These are phyloP conservation scores for Pomatostomus ruficeps DNA, from an alignment of 2,113 vertebrate species.

Conservation along the genomic window DNA sequence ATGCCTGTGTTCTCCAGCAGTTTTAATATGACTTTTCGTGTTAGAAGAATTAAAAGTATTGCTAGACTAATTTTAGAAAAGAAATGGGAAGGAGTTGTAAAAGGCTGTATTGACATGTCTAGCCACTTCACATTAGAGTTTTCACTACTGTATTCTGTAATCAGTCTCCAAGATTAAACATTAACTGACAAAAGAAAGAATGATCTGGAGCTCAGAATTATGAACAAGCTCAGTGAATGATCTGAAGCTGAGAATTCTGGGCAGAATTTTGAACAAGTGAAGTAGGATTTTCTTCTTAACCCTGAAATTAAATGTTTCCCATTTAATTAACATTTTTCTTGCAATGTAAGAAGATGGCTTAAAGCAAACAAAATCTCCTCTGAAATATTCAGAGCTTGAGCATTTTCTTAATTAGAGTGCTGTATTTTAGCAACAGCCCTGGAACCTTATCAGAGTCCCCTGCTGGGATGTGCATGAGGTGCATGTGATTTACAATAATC, in stretches of 20 bases:
- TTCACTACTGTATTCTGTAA: not conserved
- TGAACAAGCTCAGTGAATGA: not conserved
- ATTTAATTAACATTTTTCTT: not conserved
- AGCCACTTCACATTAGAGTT: not conserved
- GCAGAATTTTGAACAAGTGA: not conserved
- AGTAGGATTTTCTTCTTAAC: not conserved
- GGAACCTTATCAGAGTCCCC: not conserved
- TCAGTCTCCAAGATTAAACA: not conserved
- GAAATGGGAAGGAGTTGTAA: not conserved
- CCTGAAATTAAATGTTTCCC: not conserved
- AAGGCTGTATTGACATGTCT: not conserved
- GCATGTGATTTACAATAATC: not conserved
- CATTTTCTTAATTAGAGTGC: constrained; percentile 9
- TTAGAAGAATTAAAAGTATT: not conserved
- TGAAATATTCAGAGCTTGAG: not conserved
- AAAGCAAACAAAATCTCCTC: not conserved
- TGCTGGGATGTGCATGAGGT: not conserved
- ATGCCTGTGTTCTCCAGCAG: not conserved
- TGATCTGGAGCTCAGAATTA: not conserved
- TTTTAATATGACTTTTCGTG: not conserved
- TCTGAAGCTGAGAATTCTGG: not conserved
- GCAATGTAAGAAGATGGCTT: not conserved
- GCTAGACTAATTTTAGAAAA: not conserved
- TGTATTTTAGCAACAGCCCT: constrained; percentile 3
- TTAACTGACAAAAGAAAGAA: not conserved